These are phyloP conservation scores for Flabesymbios commensalis DNA, from an alignment of 2,888 invertebrate species.

Conservation along the genomic window DNA sequence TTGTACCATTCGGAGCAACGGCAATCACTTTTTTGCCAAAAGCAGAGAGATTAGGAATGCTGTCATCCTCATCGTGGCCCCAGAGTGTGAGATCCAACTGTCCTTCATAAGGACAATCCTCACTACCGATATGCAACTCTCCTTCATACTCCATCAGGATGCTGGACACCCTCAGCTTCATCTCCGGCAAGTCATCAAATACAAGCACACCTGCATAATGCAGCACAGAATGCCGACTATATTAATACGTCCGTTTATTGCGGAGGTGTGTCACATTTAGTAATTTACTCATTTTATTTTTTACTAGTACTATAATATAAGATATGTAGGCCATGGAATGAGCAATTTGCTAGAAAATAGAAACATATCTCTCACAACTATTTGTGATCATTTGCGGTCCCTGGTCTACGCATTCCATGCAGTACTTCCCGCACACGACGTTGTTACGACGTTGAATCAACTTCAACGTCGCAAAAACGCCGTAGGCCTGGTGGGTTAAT, in stretches of 20 bases:
- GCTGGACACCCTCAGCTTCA: slow-evolving; percentile 23
- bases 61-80: slow-evolving; percentile 17
- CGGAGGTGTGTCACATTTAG: no score
- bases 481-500: neutral
- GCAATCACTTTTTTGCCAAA: slow-evolving; percentile 45
- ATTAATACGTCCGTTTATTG: no score
- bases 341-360: no score
- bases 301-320: no score
- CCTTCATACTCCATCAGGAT: slow-evolving; percentile 30
- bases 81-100: slow-evolving; percentile 30
- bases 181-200: slow-evolving; percentile 25
- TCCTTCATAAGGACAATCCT: slow-evolving; percentile 30
- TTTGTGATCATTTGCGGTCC: no score
- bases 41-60: slow-evolving; percentile 25
- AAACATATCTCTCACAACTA: no score
- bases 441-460: neutral
- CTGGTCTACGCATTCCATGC: no score
- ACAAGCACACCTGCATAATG: slow-evolving; percentile 34
- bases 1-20: slow-evolving; percentile 36
- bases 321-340: no score
- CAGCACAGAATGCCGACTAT: no score
- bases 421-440: no score
- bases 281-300: no score
- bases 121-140: slow-evolving; percentile 37
- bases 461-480: neutral